Evolutionary conservation across 2,113 vertebrate species (phyloP), one percentile per base, ranked within the genome.

Genomic region (Corydoras maculifer): DNA sequence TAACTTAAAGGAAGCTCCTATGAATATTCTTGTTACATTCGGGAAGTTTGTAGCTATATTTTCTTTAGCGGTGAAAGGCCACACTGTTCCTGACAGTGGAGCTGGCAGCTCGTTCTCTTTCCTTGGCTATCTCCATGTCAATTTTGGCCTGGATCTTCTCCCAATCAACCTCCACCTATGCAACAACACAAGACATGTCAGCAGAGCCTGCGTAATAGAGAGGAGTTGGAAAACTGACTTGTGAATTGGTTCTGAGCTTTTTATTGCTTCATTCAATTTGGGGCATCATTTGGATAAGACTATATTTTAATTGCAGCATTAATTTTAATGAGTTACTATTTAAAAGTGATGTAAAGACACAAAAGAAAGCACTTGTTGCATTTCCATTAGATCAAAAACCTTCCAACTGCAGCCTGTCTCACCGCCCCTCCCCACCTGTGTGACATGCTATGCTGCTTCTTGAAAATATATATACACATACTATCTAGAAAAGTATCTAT

Each of bases 111-210:
- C 82, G 79, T 72, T 97, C 95, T 62, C 90, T 84, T 76, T 98
- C 97, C 81, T 91, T 95, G 2, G 90, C 82, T 59, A 98, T 82
- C 85, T 98, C 97, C 93, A 96, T 88, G 78, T 98, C 93, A 29
- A 97, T 94, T 86, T 98, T 99, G 48, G 90, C 94, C 88, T 92
- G 93, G 85, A 98, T 94, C 89, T 97, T 98, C 69, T 93, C 90
- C 97, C 96, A 98, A 74, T 98, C 91, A 79, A 99, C 92, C 83
- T 96, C 92, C 77, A 98, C 92, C 97, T 99, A 85, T 18, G 96
- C 92, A 95, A 97, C 85, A 14, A 69, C 69, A 76, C 58, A 57
- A 71, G 61, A 61, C 58, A 35, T 9, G 10, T 61, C 25, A 53
- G n/a, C 53, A 62, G 32, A 65, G n/a, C 25, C 51, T 65, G 68